Base-by-base conservation (phyloP, 2,113 vertebrate genomes). In the Menidia beryllina region DNA sequence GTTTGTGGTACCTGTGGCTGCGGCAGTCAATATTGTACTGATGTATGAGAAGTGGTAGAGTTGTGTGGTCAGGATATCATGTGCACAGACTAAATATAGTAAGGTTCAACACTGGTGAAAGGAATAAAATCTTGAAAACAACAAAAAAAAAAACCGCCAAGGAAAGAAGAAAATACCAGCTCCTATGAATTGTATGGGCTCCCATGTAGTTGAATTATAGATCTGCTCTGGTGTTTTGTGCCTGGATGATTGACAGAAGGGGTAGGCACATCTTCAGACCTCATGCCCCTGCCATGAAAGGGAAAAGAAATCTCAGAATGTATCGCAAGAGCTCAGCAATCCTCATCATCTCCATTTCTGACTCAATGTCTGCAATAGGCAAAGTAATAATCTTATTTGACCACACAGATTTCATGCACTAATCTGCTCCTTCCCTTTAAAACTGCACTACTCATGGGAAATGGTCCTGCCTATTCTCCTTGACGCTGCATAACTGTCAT, bases 171-270 rank as follows among this genome's bases (percentile, higher is more conserved):
- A 80, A 81, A 87, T 65, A 86, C 72, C 19, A 49, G 64, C 76
- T 72, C 81, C 77, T 88, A 86, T 93, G 87, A 91, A 90, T 88
- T 92, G 85, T 91, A 91, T 87, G 89, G 90, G 88, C 84, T 89
- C 72, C 81, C 78, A 52, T 88, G 85, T 84, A 84, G 84, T 74
- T 93, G 86, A 93, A 92, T 92, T 92, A 92, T 91, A 91, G 88
- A 92, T 89, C 56, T 77, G 56, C 86, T 84, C 76, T 52, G 58
- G 86, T 84, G 83, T 85, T 86, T 84, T 67, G 89, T 85, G 86
- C 70, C 84, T 60, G 86, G 77, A 81, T 91, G 91, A 92, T 87
- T 93, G 92, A 92, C 90, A 91, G 91, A 80, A 65, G 66, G 80
- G 75, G 76, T 75, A 85, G 86, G 84, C 83, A 86, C 86, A 88